phyloP scores from a whole-genome alignment of 2,888 invertebrate species.

The Agrotis exclamationis region DNA sequence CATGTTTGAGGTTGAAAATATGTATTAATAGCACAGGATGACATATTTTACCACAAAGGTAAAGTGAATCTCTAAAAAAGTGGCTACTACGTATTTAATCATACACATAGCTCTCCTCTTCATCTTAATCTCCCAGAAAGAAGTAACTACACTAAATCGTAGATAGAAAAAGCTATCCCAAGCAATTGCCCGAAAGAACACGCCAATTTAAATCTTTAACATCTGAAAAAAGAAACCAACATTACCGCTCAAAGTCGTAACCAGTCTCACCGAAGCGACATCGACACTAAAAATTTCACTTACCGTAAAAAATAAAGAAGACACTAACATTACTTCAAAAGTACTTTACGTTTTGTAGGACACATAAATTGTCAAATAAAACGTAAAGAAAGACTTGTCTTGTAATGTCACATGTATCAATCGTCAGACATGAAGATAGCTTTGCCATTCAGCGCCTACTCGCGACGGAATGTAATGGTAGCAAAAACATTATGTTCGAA shows the following conservation, averaged over 20 bases:
- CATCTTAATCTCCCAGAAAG: not conserved
- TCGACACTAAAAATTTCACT: slow-evolving; percentile 46
- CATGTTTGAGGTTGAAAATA: too few relatives aligned
- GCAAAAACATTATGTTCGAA: slow-evolving; percentile 21
- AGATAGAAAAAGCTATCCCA: not conserved
- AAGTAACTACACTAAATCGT: not conserved
- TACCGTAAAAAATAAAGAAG: slow-evolving; percentile 50
- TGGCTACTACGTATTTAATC: not conserved
- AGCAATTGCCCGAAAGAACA: slow-evolving; percentile 13
- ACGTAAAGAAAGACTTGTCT: slow-evolving; percentile 44
- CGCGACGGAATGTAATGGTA: slow-evolving; percentile 61
- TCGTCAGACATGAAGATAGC: slow-evolving; percentile 62
- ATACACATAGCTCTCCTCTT: not conserved
- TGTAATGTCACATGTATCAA: slow-evolving; percentile 74
- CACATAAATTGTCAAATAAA: slow-evolving; percentile 67
- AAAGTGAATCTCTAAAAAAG: not conserved
- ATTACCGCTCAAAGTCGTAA: slow-evolving; percentile 7
- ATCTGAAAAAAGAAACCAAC: slow-evolving; percentile 29
- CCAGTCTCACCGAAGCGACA: slow-evolving; percentile 39
- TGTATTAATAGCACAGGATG: not conserved
- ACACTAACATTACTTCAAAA: slow-evolving; percentile 50
- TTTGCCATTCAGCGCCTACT: slow-evolving; percentile 64
- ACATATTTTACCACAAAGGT: not conserved
- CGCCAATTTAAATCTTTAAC: slow-evolving; percentile 34
- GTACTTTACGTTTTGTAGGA: slow-evolving; percentile 54